Evolutionary conservation across 2,888 invertebrate genomes (phyloP).

Genomic region (Andrena praecox): DNA sequence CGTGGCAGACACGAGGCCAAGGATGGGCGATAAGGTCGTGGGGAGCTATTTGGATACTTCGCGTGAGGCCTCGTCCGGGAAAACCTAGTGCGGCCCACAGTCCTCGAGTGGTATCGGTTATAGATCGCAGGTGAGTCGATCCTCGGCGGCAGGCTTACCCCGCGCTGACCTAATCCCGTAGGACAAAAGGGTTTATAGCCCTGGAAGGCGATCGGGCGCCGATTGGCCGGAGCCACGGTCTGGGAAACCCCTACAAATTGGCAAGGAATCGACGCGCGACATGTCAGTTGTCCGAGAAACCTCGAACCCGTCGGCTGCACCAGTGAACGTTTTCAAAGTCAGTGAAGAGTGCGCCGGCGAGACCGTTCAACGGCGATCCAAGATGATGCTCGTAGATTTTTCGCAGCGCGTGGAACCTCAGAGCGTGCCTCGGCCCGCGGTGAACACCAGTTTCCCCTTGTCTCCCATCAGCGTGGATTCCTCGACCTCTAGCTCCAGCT

Average conservation of each 20-base stretch:
- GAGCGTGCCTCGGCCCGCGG: not conserved
- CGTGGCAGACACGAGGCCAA: not conserved
- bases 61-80: not conserved
- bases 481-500: constrained; percentile 46
- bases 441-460: constrained; percentile 38
- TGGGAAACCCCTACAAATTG: constrained; percentile 70
- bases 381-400: constrained; percentile 27
- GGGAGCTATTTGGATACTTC: not conserved
- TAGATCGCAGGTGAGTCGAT: constrained; percentile 51
- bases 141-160: constrained; percentile 16
- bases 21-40: not conserved
- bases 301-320: not conserved
- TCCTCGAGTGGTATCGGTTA: constrained; percentile 41
- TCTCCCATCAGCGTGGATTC: constrained; percentile 63
- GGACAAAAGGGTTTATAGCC: constrained; percentile 55
- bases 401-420: not conserved
- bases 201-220: constrained; percentile 11
- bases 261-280: constrained; percentile 51
- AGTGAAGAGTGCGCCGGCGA: no score
- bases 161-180: not conserved
- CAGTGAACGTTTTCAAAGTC: not conserved
- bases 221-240: constrained; percentile 54
- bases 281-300: constrained; percentile 68
- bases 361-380: not conserved
- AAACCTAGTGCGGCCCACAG: constrained; percentile 28